Evolutionary conservation across 2,797 vertebrate genomes (phyloP).

Genomic region (Channa striata): DNA sequence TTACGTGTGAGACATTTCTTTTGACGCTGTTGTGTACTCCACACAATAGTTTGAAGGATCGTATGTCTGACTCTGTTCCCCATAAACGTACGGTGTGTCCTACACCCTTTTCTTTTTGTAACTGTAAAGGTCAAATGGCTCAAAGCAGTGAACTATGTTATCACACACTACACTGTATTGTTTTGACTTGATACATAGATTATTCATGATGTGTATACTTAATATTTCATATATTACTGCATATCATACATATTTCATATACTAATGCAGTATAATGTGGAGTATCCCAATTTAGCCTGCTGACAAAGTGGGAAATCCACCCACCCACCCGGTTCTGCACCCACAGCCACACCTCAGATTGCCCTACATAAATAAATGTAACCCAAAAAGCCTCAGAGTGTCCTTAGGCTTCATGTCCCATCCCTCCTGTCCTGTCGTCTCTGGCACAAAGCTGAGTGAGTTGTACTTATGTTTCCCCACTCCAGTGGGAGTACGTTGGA

Average conservation of each 20-base stretch:
- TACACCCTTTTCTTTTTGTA: slow-evolving; percentile 17
- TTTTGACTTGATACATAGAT: slow-evolving; percentile 41
- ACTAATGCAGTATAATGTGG: slow-evolving; percentile 28
- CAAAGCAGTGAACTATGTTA: slow-evolving; percentile 27
- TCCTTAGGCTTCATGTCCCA: slow-evolving; percentile 24
- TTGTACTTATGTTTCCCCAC: slow-evolving; percentile 42
- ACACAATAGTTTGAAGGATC: not conserved
- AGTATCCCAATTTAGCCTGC: slow-evolving; percentile 35
- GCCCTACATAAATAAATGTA: slow-evolving; percentile 39
- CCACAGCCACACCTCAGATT: slow-evolving; percentile 23
- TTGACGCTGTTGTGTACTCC: not conserved
- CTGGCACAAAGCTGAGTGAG: slow-evolving; percentile 52
- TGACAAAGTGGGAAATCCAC: slow-evolving; percentile 46
- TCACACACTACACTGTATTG: slow-evolving; percentile 22
- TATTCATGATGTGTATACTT: slow-evolving; percentile 57
- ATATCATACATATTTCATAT: slow-evolving; percentile 63
- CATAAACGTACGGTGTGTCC: not conserved
- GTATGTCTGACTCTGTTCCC: not conserved
- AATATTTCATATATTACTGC: slow-evolving; percentile 51
- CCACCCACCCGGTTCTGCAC: slow-evolving; percentile 17
- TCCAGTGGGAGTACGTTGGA: slow-evolving; percentile 46
- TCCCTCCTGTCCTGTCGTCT: slow-evolving; percentile 43
- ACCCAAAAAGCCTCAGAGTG: slow-evolving; percentile 32
- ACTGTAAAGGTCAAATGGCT: slow-evolving; percentile 36
- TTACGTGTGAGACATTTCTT: not conserved